Base-by-base conservation (phyloP, 2,888 invertebrate species). In the Eilema depressum region DNA sequence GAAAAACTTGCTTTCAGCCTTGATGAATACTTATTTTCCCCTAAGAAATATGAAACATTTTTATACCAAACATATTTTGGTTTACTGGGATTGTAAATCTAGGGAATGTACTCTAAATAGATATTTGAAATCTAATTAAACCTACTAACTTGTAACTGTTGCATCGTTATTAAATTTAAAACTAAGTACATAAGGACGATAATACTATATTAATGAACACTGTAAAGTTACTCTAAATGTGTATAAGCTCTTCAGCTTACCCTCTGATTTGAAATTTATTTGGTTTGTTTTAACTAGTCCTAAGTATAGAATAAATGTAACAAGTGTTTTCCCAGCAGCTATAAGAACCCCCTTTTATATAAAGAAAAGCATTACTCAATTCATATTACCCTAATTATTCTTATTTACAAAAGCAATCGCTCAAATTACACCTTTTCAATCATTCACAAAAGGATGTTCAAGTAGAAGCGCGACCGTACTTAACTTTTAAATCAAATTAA, bases 1-100 rank as follows among this genome's bases (percentile, higher is more conserved):
- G 87, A 88, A 87, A 87, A 87, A 87, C 81, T 86, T 79, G 73
- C 79, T 76, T 80, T 80, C 80, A 79, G 78, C 82, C 71, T 78
- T 80, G 73, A 84, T 85, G 85, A 86, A 86, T 87, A 82, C 76
- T 77, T 75, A 53, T 53, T 53, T 53, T 68, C 60, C 75, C 70
- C 57, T 59, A 28, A 63, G 62, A 30, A 63, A 80, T 72, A 75
- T 71, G 69, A 63, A 61, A 72, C 68, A 64, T 76, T 68, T 75
- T 70, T 70, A 71, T 65, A 71, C 59, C 68, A 72, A 75, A 59
- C 69, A 74, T 74, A 69, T 74, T 70, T 63, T 69, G 61, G 64
- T 47, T 62, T 64, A 70, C 69, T 73, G 73, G 41, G 17, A 7
- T 47, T 47, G 47, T 20, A 47, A 47, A 20, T 47, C 14, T 20